Evolutionary conservation across 2,888 invertebrate genomes (phyloP).

Genomic region (Oithona nana): DNA sequence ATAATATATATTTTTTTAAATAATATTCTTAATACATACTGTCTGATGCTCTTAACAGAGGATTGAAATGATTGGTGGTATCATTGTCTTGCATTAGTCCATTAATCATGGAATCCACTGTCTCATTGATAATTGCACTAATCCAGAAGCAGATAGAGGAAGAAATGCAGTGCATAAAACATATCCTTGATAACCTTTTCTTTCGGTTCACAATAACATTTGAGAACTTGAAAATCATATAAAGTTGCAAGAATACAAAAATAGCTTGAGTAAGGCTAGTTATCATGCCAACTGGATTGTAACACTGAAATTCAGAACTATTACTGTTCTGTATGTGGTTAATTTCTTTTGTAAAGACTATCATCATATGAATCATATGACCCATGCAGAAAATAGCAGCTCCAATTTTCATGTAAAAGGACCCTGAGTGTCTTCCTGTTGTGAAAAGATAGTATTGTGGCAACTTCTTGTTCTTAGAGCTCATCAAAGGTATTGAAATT

Average conservation of each 20-base stretch:
- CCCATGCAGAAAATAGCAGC: conserved; percentile 58
- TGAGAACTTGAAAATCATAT: conserved; percentile 61
- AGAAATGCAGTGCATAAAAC: conserved; percentile 58
- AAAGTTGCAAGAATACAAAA: not conserved
- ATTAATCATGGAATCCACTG: conserved; percentile 40
- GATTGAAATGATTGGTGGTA: too few species aligned
- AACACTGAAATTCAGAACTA: conserved; percentile 33
- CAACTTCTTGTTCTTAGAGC: conserved; percentile 16
- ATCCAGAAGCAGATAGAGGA: conserved; percentile 62
- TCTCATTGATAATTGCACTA: conserved; percentile 53
- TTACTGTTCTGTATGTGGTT: too few species aligned
- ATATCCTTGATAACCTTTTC: conserved; percentile 43
- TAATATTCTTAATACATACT: too few species aligned
- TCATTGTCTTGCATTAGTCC: too few species aligned
- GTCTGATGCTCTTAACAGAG: too few species aligned
- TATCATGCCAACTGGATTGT: conserved; percentile 24
- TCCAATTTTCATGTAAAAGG: conserved; percentile 51
- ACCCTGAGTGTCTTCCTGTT: conserved; percentile 47
- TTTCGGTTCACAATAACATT: conserved; percentile 45
- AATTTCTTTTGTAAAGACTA: conserved; percentile 47
- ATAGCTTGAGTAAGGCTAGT: not conserved
- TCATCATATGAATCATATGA: conserved; percentile 50
- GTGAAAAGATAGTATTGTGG: conserved; percentile 32
- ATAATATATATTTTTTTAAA: too few species aligned
- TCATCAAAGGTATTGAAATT: conserved; percentile 20